Evolutionary conservation across 64 coral and sea anemone species (phyloP).

Genomic region (Montipora capricornis): DNA sequence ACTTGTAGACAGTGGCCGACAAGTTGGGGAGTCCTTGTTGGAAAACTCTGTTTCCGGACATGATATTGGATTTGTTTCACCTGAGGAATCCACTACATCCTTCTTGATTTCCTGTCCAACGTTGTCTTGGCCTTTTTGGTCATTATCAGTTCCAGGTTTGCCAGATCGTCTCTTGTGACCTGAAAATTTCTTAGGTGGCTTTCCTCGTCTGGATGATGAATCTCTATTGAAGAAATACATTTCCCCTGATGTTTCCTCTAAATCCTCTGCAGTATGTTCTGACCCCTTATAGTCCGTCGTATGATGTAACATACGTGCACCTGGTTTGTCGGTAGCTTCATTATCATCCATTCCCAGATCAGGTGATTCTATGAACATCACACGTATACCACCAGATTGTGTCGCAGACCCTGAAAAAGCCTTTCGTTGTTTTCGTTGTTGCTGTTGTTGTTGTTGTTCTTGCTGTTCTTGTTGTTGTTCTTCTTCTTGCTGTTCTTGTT

Average conservation of each 20-base stretch:
- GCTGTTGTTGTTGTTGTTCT: too few species aligned
- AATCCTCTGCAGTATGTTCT: neutral
- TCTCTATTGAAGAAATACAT: neutral
- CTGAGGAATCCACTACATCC: neutral
- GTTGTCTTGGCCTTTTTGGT: neutral
- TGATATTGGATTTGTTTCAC: neutral
- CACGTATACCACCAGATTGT: conserved; percentile 20
- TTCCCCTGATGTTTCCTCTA: neutral
- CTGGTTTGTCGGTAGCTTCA: neutral
- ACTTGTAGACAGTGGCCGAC: conserved; percentile 40
- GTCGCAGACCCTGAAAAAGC: neutral
- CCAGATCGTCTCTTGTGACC: neutral
- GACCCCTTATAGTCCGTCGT: neutral
- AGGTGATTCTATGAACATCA: conserved; percentile 9
- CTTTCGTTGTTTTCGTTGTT: neutral
- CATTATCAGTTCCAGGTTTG: neutral
- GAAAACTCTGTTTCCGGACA: neutral
- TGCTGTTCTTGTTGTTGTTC: too few species aligned
- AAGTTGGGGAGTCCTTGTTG: conserved; percentile 4
- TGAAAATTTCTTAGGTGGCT: neutral
- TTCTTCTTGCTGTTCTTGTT: too few species aligned
- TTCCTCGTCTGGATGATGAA: neutral
- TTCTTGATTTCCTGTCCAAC: neutral
- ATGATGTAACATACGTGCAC: too few species aligned
- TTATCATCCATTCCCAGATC: neutral